Percentiles rank a stretch among this genome's conserved stretches.
Conservation (phyloP, 2,797 vertebrate species). For the Malurus splendens region DNA sequence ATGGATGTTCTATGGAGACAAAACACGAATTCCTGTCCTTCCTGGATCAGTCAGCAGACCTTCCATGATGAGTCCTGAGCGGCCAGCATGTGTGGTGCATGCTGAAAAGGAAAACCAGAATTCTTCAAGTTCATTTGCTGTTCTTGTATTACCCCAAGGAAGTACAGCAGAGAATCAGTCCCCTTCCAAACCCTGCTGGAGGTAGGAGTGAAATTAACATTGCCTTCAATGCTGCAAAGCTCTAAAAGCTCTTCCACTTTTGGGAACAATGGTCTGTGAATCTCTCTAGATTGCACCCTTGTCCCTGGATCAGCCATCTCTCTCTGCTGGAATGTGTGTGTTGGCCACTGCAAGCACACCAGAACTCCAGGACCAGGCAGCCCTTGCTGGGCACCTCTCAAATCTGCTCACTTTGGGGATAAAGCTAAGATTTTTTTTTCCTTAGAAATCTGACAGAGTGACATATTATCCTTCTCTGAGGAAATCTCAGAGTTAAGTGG, state of each 20-base stretch:
- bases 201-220: not conserved
- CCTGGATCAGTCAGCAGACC: not conserved
- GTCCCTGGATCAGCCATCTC: not conserved
- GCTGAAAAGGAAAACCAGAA: not conserved
- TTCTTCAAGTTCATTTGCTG: not conserved
- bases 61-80: not conserved
- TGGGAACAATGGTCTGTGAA: not conserved
- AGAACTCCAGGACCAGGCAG: not conserved
- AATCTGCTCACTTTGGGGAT: not conserved
- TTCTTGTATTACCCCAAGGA: not conserved
- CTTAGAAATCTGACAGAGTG: not conserved
- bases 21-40: not conserved
- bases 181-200: not conserved
- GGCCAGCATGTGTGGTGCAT: not conserved
- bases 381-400: not conserved
- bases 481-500: not conserved
- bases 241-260: slow-evolving; percentile 17
- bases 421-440: not conserved
- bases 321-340: not conserved
- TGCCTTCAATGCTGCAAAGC: not conserved
- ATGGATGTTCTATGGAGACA: not conserved
- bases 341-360: not conserved
- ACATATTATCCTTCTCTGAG: not conserved
- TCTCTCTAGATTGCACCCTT: not conserved
- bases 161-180: not conserved